A percentile compares a stretch with the other conserved stretches of the same genome.
phyloP scores from a whole-genome alignment of 2,113 vertebrate genomes.

The Oceanodroma tethys region DNA sequence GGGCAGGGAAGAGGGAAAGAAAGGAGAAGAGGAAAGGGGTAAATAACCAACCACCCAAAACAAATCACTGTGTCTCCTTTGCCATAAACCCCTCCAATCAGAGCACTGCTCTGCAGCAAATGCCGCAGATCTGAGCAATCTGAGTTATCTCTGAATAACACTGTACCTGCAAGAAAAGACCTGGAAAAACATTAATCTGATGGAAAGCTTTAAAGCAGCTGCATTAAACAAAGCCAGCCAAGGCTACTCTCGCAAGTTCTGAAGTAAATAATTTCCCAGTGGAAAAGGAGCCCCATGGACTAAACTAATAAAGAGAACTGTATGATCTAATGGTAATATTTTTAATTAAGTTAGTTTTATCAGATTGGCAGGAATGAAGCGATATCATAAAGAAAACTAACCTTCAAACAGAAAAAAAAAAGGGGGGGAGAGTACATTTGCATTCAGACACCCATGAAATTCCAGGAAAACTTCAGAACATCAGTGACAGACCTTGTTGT shows the following conservation, averaged over 20 bases:
- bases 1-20: neutral
- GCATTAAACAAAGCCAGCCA: constrained; percentile 52
- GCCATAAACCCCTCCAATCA: neutral
- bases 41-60: neutral
- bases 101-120: neutral
- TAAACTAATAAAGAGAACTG: constrained; percentile 59
- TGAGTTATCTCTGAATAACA: constrained; percentile 40
- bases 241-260: constrained; percentile 31
- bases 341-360: constrained; percentile 68
- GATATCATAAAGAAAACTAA: constrained; percentile 63
- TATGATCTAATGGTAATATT: constrained; percentile 67
- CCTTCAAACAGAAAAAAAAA: neutral
- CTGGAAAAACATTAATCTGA: constrained; percentile 52
- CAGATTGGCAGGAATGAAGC: constrained; percentile 46
- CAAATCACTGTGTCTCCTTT: neutral
- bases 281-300: constrained; percentile 46
- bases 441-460: constrained; percentile 28
- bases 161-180: constrained; percentile 45
- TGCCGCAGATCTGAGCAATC: neutral
- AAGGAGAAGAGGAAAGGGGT: neutral
- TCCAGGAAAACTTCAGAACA: constrained; percentile 11
- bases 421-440: neutral
- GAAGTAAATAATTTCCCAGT: constrained; percentile 65
- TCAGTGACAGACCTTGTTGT: neutral
- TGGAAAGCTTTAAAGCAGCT: constrained; percentile 50